Percentiles rank a stretch among this genome's conserved stretches.
These are phyloP conservation scores for Rutpela maculata DNA, from an alignment of 2,888 invertebrate genomes.

Conservation along the genomic window DNA sequence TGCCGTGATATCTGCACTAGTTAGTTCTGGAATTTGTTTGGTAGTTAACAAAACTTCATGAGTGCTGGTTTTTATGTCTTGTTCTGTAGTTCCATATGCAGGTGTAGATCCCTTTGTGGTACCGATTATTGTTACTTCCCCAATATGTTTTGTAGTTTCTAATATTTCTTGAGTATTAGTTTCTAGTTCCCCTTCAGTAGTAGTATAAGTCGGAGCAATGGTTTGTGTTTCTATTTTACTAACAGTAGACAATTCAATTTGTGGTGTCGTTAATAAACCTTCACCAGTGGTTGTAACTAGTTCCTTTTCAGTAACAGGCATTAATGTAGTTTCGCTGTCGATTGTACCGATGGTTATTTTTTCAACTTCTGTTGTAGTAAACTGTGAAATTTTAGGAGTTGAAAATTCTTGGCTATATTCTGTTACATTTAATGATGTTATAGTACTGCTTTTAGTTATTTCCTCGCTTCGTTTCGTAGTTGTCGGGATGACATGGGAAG, in stretches of 20 bases:
- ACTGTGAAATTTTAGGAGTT: no score
- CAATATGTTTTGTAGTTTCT: background rate
- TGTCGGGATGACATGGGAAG: background rate
- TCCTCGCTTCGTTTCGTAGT: constrained; percentile 2
- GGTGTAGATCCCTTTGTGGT: constrained; percentile 15
- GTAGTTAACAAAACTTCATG: background rate
- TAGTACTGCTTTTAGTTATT: background rate
- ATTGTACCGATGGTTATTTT: background rate
- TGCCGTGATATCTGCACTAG: no score
- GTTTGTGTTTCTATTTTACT: background rate
- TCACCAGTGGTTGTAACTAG: background rate
- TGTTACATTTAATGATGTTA: background rate
- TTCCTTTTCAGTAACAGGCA: constrained; percentile 35
- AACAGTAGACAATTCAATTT: background rate
- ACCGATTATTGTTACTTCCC: background rate
- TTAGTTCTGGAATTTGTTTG: constrained; percentile 9
- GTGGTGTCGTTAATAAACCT: background rate
- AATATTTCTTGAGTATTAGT: no score
- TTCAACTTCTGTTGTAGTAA: background rate
- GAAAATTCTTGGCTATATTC: no score
- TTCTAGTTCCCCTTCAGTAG: background rate
- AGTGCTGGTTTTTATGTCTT: background rate
- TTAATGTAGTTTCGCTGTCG: constrained; percentile 8
- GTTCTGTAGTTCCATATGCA: background rate
- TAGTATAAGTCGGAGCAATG: background rate